Percentiles rank a stretch among this genome's conserved stretches.
These are phyloP conservation scores for Hydrocynus forskahlii DNA, from an alignment of 2,797 vertebrate genomes.

Conservation along the genomic window DNA sequence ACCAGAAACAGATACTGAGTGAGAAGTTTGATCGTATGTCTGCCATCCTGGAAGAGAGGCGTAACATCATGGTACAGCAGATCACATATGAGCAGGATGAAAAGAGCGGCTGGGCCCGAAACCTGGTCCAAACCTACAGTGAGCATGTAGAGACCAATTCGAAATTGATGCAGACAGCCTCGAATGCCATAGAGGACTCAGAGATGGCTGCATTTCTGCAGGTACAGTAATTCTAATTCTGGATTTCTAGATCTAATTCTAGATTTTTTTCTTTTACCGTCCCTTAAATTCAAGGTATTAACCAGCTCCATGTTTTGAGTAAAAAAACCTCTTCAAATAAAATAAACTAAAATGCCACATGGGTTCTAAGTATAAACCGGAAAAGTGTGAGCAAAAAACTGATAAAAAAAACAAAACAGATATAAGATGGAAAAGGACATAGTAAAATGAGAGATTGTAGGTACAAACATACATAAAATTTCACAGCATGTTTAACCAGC, in stretches of 20 bases:
- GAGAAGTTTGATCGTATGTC: conserved; percentile 73
- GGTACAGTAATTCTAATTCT: conserved; percentile 61
- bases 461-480: no score
- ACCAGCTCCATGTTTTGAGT: not conserved
- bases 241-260: not conserved
- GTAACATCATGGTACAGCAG: conserved; percentile 75
- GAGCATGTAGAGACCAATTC: conserved; percentile 69
- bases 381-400: no score
- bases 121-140: conserved; percentile 67
- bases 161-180: conserved; percentile 67
- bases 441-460: no score
- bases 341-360: no score
- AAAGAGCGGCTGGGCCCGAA: conserved; percentile 67
- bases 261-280: no score
- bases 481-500: no score
- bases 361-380: no score
- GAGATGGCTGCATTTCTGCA: conserved; percentile 79
- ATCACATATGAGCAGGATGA: conserved; percentile 78
- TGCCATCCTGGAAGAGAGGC: conserved; percentile 74
- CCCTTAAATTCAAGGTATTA: not conserved
- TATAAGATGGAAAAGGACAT: no score
- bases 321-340: no score
- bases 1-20: conserved; percentile 76
- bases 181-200: conserved; percentile 73
- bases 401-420: no score